Base-by-base conservation (phyloP, 2,888 invertebrate species). In the Pseudoips prasinana region DNA sequence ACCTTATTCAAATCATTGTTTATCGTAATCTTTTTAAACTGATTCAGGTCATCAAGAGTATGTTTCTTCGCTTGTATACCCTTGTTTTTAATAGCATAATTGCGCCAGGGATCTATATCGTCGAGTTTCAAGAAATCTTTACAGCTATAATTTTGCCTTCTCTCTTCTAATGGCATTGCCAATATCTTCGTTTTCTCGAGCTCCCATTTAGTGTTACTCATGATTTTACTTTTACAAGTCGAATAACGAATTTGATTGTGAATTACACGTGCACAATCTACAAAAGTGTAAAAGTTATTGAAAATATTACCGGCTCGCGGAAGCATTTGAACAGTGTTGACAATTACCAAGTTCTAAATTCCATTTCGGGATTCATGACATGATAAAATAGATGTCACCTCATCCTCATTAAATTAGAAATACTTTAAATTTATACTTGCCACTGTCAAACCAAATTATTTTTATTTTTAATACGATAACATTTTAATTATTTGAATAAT, bases 21-120 rank as follows among this genome's bases (percentile, higher is more conserved):
- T 17, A 87, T 53, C 33, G 61, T 60, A 24, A 72, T 60, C 39
- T 80, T 78, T 8, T 69, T 60, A 11, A 79, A 78, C 43, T 83
- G 73, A 0, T 46, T 64, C 0, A 76, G 26, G 33, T 88, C 88
- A 33, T 85, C 82, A n/a, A 64, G 28, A 7, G 51, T 82, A 22
- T 61, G 71, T 26, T 90, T 89, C 31, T 75, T 76, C 6, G 64
- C 54, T 8, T 71, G 74, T 20, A 79, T 50, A 37, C 78, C 72
- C 48, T 75, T 70, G 45, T 79, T 58, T 58, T 76, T 68, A 39
- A 66, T 40, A 31, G 83, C 77, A 53, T 91, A 91, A 39, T 83
- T 76, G 24, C 65, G 57, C 93, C 93, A 93, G 9, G 91, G 84
- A 22, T 86, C 82, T 30, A 94, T 76, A 40, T 84, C 63, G 22